Evolutionary conservation across 2,888 invertebrate species (phyloP).

Genomic region (Blomia tropicalis): DNA sequence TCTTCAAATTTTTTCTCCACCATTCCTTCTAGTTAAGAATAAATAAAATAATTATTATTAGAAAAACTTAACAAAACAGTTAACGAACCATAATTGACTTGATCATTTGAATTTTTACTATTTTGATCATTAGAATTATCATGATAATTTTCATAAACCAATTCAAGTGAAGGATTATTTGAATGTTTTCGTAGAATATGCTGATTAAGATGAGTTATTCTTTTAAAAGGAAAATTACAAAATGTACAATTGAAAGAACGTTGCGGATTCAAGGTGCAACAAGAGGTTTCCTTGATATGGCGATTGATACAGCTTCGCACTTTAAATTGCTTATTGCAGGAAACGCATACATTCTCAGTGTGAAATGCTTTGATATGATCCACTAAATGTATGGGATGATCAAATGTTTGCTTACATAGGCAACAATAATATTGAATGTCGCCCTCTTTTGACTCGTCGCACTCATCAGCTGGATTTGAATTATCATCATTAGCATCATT

Average conservation of each 20-base stretch:
- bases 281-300: neutral
- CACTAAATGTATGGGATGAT: neutral
- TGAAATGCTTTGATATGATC: slow-evolving; percentile 2
- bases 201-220: slow-evolving; percentile 7
- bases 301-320: neutral
- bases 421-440: neutral
- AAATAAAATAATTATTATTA: too few species aligned
- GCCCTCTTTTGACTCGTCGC: neutral
- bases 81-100: too few species aligned
- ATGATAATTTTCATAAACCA: neutral
- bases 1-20: too few species aligned
- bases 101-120: too few species aligned
- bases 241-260: neutral
- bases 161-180: neutral
- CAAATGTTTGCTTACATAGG: neutral
- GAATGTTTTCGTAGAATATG: slow-evolving; percentile 11
- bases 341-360: slow-evolving; percentile 1
- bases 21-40: too few species aligned
- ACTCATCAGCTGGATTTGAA: neutral
- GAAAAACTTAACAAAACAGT: too few species aligned
- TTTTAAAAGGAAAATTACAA: neutral
- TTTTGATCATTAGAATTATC: neutral
- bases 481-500: neutral
- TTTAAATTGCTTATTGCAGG: slow-evolving; percentile 4
- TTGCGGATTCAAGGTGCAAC: neutral